Conservation (phyloP, 2,888 invertebrate species). For the Schizotus pectinicornis region DNA sequence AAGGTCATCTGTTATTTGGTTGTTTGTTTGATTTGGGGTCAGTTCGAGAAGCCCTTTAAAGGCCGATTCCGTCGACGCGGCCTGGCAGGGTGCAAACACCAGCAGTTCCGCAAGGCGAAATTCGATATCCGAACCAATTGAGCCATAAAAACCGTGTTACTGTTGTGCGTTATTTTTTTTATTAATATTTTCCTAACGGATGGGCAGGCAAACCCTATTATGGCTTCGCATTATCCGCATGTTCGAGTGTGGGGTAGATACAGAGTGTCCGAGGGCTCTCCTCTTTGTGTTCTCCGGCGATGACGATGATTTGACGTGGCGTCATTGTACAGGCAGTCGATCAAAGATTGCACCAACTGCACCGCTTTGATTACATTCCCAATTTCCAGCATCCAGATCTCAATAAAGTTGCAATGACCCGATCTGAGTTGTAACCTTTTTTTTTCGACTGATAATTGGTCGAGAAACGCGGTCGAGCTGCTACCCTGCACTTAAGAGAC, state of each 20-base stretch:
- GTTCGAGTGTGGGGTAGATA: slow-evolving; percentile 31
- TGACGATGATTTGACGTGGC: slow-evolving; percentile 44
- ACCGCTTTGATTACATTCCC: slow-evolving; percentile 1
- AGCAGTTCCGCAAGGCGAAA: slow-evolving; percentile 4
- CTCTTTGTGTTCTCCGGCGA: slow-evolving; percentile 34
- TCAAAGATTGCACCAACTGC: slow-evolving; percentile 34
- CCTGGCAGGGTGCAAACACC: slow-evolving; percentile 4
- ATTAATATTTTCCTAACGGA: slow-evolving; percentile 43
- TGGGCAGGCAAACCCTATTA: slow-evolving; percentile 41
- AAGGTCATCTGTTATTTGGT: too few species aligned
- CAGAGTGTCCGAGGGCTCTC: slow-evolving; percentile 35
- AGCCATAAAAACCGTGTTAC: slow-evolving; percentile 26
- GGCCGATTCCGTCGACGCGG: too few species aligned
- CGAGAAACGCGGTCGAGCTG: slow-evolving; percentile 29
- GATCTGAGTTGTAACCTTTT: too few species aligned
- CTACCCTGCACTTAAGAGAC: slow-evolving; percentile 42
- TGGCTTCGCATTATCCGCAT: slow-evolving; percentile 43
- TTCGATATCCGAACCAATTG: slow-evolving; percentile 9
- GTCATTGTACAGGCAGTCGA: slow-evolving; percentile 38
- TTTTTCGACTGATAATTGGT: background rate
- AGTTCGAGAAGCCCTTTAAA: too few species aligned
- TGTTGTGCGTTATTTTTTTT: slow-evolving; percentile 34
- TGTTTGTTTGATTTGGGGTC: too few species aligned
- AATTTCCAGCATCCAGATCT: slow-evolving; percentile 1
- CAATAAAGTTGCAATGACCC: slow-evolving; percentile 1